Evolutionary conservation across 2,113 vertebrate species (phyloP).

Genomic region (Xenus cinereus): DNA sequence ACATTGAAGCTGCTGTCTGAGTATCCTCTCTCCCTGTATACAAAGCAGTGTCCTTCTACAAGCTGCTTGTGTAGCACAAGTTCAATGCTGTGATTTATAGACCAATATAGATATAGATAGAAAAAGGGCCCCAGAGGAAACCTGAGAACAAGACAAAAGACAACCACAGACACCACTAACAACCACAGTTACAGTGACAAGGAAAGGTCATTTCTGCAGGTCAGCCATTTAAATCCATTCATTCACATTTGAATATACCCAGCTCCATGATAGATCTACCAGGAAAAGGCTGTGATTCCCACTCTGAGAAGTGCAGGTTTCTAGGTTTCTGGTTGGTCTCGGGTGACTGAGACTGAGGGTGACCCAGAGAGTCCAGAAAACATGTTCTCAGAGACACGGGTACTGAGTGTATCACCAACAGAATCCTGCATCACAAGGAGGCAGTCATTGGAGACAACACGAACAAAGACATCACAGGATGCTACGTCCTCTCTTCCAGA

Average conservation of each 20-base stretch:
- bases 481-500: neutral
- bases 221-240: neutral
- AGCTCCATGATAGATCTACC: neutral
- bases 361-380: neutral
- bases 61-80: neutral
- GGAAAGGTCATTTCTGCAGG: neutral
- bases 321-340: neutral
- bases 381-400: neutral
- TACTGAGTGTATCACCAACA: neutral
- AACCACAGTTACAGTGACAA: neutral
- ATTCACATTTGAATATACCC: neutral
- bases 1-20: neutral
- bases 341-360: neutral
- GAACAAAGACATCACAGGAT: neutral
- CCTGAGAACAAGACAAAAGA: neutral
- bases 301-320: neutral
- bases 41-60: neutral
- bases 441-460: neutral
- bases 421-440: neutral
- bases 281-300: neutral
- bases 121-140: neutral
- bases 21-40: neutral
- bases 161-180: rapidly evolving
- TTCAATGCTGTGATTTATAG: neutral
- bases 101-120: neutral